phyloP scores from a whole-genome alignment of 2,888 invertebrate species.

The Drosophila austrosaltans region DNA sequence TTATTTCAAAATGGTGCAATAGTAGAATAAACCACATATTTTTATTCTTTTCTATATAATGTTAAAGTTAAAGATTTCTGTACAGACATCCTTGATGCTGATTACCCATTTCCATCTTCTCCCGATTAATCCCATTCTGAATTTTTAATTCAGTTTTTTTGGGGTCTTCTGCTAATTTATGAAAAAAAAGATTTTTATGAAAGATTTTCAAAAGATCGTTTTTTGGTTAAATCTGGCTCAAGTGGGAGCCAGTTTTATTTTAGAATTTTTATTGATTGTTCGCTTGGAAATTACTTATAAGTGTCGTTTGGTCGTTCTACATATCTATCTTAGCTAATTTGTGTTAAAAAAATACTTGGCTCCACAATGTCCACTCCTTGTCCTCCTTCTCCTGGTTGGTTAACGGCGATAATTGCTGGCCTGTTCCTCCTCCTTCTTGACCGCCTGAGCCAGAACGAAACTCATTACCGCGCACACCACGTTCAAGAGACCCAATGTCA shows the following conservation, averaged over 20 bases:
- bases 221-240: slow-evolving; percentile 26
- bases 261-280: slow-evolving; percentile 56
- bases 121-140: neutral
- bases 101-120: neutral
- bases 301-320: slow-evolving; percentile 32
- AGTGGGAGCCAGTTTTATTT: neutral
- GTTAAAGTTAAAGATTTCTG: too few species aligned
- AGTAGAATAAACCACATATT: too few species aligned
- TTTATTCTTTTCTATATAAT: too few species aligned
- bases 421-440: slow-evolving; percentile 89
- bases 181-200: too few species aligned
- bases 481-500: slow-evolving; percentile 90
- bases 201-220: neutral
- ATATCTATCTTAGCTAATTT: slow-evolving; percentile 52
- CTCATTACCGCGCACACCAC: slow-evolving; percentile 90
- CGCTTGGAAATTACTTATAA: slow-evolving; percentile 56
- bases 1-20: too few species aligned
- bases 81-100: too few species aligned
- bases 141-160: neutral
- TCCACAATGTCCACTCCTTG: slow-evolving; percentile 3
- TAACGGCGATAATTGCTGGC: slow-evolving; percentile 67
- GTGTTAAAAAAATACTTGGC: slow-evolving; percentile 10
- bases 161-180: too few species aligned
- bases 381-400: neutral
- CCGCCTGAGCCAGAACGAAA: slow-evolving; percentile 88